Percentiles rank a stretch among this genome's conserved stretches.
These are phyloP conservation scores for Panthera leo DNA, from an alignment of 2,113 vertebrate genomes.

Conservation along the genomic window DNA sequence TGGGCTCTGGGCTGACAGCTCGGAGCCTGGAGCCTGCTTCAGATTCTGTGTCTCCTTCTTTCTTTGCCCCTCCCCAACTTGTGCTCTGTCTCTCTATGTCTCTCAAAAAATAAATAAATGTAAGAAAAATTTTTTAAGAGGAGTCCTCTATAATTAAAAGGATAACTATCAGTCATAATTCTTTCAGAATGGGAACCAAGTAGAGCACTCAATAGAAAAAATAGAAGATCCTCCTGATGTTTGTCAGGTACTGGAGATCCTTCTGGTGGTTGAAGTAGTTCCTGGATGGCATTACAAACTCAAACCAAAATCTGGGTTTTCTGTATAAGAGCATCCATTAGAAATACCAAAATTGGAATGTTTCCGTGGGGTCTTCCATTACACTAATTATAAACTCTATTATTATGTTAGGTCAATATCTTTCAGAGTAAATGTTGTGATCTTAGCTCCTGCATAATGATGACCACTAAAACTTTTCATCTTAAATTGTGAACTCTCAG, in stretches of 20 bases:
- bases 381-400: not conserved
- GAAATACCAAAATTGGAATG: conserved; percentile 18
- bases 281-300: not conserved
- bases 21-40: no score
- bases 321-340: not conserved
- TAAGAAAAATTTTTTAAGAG: not conserved
- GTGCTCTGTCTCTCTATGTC: no score
- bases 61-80: no score
- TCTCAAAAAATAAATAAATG: no score
- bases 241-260: not conserved
- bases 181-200: not conserved
- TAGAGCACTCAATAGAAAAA: not conserved
- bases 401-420: not conserved
- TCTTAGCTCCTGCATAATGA: not conserved
- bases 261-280: not conserved
- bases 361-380: not conserved
- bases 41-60: no score
- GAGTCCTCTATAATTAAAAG: not conserved
- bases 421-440: not conserved
- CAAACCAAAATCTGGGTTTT: not conserved
- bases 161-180: not conserved
- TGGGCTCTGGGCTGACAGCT: no score
- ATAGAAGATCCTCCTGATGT: not conserved
- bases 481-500: not conserved
- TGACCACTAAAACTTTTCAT: not conserved